phyloP scores from a whole-genome alignment of 2,888 invertebrate genomes.

The Pseudanteris insignis region DNA sequence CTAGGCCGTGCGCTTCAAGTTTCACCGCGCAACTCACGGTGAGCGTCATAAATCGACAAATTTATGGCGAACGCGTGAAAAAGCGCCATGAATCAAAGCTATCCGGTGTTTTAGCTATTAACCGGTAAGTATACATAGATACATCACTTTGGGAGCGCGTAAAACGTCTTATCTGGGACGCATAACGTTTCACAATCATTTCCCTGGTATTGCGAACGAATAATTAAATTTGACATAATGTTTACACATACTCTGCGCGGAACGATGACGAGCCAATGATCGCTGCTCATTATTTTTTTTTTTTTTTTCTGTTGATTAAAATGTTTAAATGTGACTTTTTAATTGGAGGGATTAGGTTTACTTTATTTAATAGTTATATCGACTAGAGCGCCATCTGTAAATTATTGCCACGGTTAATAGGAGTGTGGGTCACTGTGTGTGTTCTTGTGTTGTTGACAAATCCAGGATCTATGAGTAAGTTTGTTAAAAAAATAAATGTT shows the following conservation, averaged over 20 bases:
- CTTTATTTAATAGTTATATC: too few relatives aligned
- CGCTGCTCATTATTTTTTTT: too few relatives aligned
- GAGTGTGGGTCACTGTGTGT: too few relatives aligned
- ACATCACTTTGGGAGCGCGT: constrained; percentile 30
- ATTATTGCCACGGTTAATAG: too few relatives aligned
- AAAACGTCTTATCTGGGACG: constrained; percentile 26
- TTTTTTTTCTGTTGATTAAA: too few relatives aligned
- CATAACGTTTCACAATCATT: constrained; percentile 32
- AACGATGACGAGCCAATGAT: too few relatives aligned
- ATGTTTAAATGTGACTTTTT: too few relatives aligned
- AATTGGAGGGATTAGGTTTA: too few relatives aligned
- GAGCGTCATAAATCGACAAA: constrained; percentile 33
- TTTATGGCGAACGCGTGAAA: constrained; percentile 28
- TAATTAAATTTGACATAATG: constrained; percentile 17
- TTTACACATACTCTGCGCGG: neutral
- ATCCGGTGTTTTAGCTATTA: constrained; percentile 28
- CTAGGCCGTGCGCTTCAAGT: constrained; percentile 22
- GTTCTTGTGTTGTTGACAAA: too few relatives aligned
- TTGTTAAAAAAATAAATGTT: too few relatives aligned
- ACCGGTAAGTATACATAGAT: constrained; percentile 27
- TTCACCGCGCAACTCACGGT: constrained; percentile 16
- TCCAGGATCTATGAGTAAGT: too few relatives aligned
- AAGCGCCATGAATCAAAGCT: constrained; percentile 38
- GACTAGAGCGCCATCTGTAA: too few relatives aligned
- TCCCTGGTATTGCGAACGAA: neutral